These are phyloP conservation scores for Mionectes olivaceus DNA, from an alignment of 2,797 vertebrate genomes.

Conservation along the genomic window DNA sequence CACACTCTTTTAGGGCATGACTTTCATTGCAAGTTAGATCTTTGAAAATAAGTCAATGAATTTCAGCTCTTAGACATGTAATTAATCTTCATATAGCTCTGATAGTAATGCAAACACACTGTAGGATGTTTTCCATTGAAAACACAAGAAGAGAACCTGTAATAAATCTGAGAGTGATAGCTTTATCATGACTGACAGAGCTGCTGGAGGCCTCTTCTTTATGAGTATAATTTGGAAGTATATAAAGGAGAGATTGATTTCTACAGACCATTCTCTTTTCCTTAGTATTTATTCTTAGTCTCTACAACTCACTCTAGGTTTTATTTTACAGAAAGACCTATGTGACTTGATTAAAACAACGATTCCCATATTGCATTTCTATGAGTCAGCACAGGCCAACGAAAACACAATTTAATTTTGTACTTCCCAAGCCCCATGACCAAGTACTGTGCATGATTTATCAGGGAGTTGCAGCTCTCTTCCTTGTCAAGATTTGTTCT, in stretches of 20 bases:
- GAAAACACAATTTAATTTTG: neutral
- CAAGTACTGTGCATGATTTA: constrained; percentile 23
- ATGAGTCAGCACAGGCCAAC: neutral
- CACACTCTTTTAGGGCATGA: neutral
- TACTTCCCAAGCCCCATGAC: neutral
- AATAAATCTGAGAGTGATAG: constrained; percentile 78
- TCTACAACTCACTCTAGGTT: neutral
- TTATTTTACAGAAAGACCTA: constrained; percentile 16
- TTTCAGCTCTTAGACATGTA: constrained; percentile 61
- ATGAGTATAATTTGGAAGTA: constrained; percentile 75
- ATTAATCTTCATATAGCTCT: constrained; percentile 79
- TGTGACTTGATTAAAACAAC: constrained; percentile 31
- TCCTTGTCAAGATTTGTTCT: constrained; percentile 60
- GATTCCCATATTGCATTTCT: constrained; percentile 30
- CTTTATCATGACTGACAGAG: constrained; percentile 76
- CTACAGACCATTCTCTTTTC: constrained; percentile 44
- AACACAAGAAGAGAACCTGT: constrained; percentile 66
- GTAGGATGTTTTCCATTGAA: constrained; percentile 75
- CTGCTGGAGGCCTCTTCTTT: constrained; percentile 75
- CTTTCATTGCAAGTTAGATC: constrained; percentile 69
- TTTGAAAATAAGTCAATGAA: constrained; percentile 70
- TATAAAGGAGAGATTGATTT: constrained; percentile 75
- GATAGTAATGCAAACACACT: constrained; percentile 75
- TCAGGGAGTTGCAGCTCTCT: constrained; percentile 19
- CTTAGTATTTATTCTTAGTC: constrained; percentile 48